Conservation (phyloP, 2,797 vertebrate genomes). For the Echiichthys vipera region DNA sequence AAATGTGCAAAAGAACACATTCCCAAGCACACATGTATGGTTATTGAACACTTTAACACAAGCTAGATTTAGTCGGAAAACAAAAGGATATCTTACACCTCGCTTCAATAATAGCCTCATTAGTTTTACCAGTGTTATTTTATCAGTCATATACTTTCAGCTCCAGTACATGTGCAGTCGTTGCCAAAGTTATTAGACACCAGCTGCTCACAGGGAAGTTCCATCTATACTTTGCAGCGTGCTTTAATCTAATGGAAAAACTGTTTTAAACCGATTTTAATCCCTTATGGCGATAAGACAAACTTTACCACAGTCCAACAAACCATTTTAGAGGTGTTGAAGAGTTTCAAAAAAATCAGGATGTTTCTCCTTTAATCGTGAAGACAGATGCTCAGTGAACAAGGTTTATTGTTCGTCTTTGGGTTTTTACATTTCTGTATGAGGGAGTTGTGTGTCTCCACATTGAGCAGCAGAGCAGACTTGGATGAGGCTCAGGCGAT, state of each 20-base stretch:
- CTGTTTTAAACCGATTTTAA: not conserved
- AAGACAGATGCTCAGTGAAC: constrained; percentile 12
- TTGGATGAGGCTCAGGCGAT: constrained; percentile 52
- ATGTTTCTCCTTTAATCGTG: not conserved
- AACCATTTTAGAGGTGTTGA: not conserved
- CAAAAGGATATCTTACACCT: not conserved
- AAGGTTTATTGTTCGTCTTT: constrained; percentile 11
- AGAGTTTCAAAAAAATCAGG: not conserved
- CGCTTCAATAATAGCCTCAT: constrained; percentile 17
- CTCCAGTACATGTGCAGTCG: not conserved
- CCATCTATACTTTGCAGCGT: not conserved
- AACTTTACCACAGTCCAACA: not conserved
- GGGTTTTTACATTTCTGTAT: not conserved
- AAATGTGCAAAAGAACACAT: not conserved
- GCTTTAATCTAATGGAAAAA: not conserved
- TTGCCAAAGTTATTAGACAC: constrained; percentile 3
- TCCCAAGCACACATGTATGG: not conserved
- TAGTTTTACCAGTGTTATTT: constrained; percentile 8
- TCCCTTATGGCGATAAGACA: not conserved
- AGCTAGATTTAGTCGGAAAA: not conserved
- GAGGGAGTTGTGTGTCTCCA: constrained; percentile 4
- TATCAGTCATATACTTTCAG: too few species aligned
- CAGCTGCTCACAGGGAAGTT: not conserved
- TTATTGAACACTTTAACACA: not conserved
- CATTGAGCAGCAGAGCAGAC: constrained; percentile 2